These are phyloP conservation scores for Aphrophora alni DNA, from an alignment of 2,888 invertebrate genomes.

Conservation along the genomic window DNA sequence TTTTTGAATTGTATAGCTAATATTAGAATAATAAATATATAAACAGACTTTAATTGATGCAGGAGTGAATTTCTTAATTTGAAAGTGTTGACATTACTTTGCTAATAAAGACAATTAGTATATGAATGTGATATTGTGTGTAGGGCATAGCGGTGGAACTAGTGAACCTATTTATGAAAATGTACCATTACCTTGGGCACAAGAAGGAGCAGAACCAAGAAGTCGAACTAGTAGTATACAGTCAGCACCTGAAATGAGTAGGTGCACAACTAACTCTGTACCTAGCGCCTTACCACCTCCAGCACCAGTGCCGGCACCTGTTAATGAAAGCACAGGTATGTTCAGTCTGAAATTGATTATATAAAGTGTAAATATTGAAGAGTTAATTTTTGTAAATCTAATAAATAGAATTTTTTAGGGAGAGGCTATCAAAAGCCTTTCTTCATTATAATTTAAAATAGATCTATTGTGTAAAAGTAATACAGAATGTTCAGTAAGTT, in stretches of 20 bases:
- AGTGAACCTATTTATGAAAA: conserved; percentile 82
- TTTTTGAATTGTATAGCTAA: neutral
- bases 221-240: conserved; percentile 72
- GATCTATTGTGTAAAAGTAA: too few species aligned
- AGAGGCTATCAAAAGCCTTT: too few species aligned
- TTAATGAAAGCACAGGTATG: conserved; percentile 32
- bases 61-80: too few species aligned
- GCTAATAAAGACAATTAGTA: neutral
- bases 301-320: conserved; percentile 11
- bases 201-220: conserved; percentile 51
- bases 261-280: conserved; percentile 5
- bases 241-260: conserved; percentile 68
- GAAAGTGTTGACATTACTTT: neutral
- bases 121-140: neutral
- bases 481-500: too few species aligned
- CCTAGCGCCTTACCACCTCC: neutral
- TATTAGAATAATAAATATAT: neutral
- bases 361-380: too few species aligned
- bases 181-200: conserved; percentile 73
- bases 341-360: neutral
- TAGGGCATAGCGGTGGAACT: conserved; percentile 32
- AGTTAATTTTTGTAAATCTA: too few species aligned
- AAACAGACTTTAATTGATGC: too few species aligned
- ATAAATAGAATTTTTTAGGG: too few species aligned
- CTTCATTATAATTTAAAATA: too few species aligned